These are phyloP conservation scores for Epizoanthus illoricatus DNA, from an alignment of 92 coral and sea anemone species.

Conservation along the genomic window DNA sequence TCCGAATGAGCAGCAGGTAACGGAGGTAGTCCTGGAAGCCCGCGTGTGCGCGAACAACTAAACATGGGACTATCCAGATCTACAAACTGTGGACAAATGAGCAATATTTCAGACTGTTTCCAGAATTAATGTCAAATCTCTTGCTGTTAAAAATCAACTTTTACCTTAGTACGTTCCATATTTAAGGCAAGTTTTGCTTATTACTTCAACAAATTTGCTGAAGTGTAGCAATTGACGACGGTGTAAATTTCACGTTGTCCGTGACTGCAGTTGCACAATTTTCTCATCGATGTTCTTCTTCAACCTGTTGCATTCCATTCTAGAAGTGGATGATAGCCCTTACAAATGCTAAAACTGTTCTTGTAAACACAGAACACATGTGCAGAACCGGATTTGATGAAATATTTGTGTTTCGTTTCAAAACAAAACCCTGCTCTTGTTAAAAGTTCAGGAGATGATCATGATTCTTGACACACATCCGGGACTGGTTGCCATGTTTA, in stretches of 20 bases:
- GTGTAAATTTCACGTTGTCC: no score
- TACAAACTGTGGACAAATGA: slow-evolving; percentile 58
- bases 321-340: not conserved
- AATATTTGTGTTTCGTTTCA: slow-evolving; percentile 40
- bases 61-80: slow-evolving; percentile 64
- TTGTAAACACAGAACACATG: not conserved
- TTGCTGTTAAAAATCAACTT: not conserved
- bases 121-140: not conserved
- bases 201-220: not conserved
- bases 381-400: slow-evolving; percentile 18
- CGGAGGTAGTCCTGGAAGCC: slow-evolving; percentile 95
- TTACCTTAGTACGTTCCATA: slow-evolving; percentile 38
- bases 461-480: slow-evolving; percentile 54
- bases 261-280: no score
- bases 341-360: not conserved
- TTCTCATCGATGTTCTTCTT: no score
- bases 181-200: not conserved
- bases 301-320: slow-evolving; percentile 28
- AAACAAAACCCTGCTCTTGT: slow-evolving; percentile 8
- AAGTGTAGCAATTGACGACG: no score
- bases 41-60: slow-evolving; percentile 96
- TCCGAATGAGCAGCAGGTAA: slow-evolving; percentile 89
- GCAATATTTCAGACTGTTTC: slow-evolving; percentile 5
- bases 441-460: slow-evolving; percentile 13
- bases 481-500: slow-evolving; percentile 92